phyloP scores from a whole-genome alignment of 2,888 invertebrate species.

The Pseudococcus jackbeardsleyi region DNA sequence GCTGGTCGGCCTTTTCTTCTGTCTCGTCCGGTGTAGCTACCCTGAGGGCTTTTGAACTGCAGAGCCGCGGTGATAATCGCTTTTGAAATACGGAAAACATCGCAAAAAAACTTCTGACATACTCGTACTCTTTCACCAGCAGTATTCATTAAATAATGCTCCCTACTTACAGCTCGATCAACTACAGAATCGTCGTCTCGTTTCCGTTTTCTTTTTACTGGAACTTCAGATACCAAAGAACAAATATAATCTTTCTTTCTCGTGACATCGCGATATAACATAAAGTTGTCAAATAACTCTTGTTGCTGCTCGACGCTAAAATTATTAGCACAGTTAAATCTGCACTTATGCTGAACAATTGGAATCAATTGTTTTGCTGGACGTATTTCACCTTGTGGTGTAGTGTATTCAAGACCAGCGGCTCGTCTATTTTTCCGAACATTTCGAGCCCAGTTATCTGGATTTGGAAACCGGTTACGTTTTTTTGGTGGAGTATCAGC shows the following conservation, averaged over 20 bases:
- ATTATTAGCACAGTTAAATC: background rate
- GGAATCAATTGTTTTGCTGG: no score
- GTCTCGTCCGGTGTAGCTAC: background rate
- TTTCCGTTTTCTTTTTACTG: no score
- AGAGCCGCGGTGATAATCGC: background rate
- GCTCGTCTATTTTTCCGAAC: no score
- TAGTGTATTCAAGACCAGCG: no score
- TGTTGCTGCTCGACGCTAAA: background rate
- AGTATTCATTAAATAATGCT: background rate
- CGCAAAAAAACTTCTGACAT: background rate
- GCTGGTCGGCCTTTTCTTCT: background rate
- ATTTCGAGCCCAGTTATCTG: no score
- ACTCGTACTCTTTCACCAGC: background rate
- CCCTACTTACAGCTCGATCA: background rate
- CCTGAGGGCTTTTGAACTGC: background rate
- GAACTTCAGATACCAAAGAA: background rate
- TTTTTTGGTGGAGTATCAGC: no score
- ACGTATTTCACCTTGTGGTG: no score
- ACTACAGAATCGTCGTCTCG: background rate
- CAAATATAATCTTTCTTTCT: background rate
- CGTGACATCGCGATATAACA: background rate
- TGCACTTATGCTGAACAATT: background rate
- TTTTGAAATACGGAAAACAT: background rate
- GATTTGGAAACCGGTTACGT: no score
- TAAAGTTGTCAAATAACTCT: background rate